Evolutionary conservation across 2,888 invertebrate species (phyloP).

Genomic region (Geotrupes spiniger): DNA sequence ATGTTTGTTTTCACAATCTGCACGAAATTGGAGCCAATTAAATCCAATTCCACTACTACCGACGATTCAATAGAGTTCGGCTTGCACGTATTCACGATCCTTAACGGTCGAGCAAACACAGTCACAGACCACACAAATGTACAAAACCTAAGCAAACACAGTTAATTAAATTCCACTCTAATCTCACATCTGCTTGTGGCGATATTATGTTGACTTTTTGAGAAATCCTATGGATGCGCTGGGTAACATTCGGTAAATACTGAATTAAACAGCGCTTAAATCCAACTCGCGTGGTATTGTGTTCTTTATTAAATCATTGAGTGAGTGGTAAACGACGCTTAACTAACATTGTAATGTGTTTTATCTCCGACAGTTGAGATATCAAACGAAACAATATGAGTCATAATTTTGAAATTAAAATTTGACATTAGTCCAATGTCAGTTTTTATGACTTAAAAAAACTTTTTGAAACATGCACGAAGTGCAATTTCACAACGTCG

Average conservation of each 20-base stretch:
- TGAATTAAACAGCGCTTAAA: constrained; percentile 9
- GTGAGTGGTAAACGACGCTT: too few relatives aligned
- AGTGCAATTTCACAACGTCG: too few relatives aligned
- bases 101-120: constrained; percentile 37
- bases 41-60: constrained; percentile 28
- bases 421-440: too few relatives aligned
- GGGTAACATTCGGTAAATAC: neutral
- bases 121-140: constrained; percentile 35
- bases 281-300: neutral
- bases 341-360: too few relatives aligned
- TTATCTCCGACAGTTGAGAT: too few relatives aligned
- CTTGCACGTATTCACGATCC: constrained; percentile 36
- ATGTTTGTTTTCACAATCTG: constrained; percentile 2
- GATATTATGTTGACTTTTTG: constrained; percentile 25
- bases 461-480: too few relatives aligned
- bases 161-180: constrained; percentile 37
- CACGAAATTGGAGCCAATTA: constrained; percentile 30
- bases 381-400: too few relatives aligned
- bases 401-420: too few relatives aligned
- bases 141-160: constrained; percentile 36
- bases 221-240: neutral
- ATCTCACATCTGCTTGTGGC: constrained; percentile 31
- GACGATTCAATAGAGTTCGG: constrained; percentile 31
- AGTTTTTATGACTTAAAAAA: too few relatives aligned
- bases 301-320: too few relatives aligned